Percentiles rank a stretch among this genome's conserved stretches.
Evolutionary conservation across 2,113 vertebrate species (phyloP).

Genomic region (Antechinus flavipes): DNA sequence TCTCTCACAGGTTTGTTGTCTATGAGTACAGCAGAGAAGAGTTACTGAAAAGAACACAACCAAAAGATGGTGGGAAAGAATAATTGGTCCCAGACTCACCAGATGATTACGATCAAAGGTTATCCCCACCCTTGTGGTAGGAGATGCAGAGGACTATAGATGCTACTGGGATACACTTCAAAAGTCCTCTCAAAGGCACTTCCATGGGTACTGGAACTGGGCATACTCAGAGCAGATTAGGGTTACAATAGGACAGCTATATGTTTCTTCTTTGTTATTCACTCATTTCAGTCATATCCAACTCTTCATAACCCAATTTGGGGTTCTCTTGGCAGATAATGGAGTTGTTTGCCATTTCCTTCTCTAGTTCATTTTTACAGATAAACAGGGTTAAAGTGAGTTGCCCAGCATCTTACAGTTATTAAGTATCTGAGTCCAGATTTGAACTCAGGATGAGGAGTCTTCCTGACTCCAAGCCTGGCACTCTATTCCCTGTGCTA

Average conservation of each 20-base stretch:
- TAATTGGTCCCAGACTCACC: not conserved
- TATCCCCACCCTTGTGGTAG: not conserved
- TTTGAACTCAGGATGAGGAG: not conserved
- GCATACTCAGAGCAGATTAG: not conserved
- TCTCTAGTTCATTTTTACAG: not conserved
- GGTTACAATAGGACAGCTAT: not conserved
- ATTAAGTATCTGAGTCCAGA: not conserved
- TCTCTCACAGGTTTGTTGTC: not conserved
- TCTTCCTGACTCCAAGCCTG: not conserved
- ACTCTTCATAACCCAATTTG: not conserved
- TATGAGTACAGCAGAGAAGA: not conserved
- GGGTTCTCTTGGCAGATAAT: not conserved
- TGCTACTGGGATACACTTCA: not conserved
- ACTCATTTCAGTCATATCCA: not conserved
- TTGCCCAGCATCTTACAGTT: not conserved
- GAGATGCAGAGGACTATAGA: not conserved
- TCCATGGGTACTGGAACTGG: not conserved
- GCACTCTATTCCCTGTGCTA: not conserved
- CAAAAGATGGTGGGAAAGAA: not conserved
- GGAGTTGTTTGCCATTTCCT: not conserved
- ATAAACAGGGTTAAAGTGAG: not conserved
- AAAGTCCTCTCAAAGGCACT: not conserved
- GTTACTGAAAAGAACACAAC: not conserved
- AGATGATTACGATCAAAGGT: not conserved
- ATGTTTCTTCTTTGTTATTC: not conserved